A percentile compares a stretch with the other conserved stretches of the same genome.
phyloP scores from a whole-genome alignment of 2,797 vertebrate species.

The Hybognathus amarus region DNA sequence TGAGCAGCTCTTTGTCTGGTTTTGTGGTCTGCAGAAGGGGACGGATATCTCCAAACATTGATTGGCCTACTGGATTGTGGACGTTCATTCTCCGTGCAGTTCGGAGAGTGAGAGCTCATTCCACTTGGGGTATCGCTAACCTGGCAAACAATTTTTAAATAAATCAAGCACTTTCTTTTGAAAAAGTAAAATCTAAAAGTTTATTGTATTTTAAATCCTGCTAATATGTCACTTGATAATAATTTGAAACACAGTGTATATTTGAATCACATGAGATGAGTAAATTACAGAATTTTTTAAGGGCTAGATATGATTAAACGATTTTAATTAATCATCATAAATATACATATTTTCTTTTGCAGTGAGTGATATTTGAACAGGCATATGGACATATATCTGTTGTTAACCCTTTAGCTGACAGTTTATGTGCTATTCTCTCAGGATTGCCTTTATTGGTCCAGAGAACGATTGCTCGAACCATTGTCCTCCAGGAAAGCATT shows the following conservation, averaged over 20 bases:
- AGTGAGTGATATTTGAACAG: background rate
- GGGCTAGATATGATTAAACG: background rate
- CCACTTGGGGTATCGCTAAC: too few species aligned
- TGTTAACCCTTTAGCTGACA: background rate
- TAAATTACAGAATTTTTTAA: background rate
- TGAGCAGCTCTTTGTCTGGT: too few species aligned
- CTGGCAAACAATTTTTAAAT: background rate
- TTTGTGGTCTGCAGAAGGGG: too few species aligned
- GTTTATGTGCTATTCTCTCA: conserved; percentile 60
- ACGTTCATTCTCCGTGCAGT: too few species aligned
- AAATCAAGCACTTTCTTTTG: background rate
- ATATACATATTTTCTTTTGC: background rate
- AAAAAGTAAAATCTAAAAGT: background rate
- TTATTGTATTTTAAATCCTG: background rate
- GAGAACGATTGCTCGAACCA: conserved; percentile 94
- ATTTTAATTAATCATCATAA: background rate
- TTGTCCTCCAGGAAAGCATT: conserved; percentile 93
- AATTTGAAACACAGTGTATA: background rate
- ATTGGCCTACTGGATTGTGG: too few species aligned
- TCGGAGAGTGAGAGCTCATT: too few species aligned
- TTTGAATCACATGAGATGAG: background rate
- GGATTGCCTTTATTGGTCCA: conserved; percentile 94
- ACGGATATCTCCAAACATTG: too few species aligned
- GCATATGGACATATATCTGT: background rate
- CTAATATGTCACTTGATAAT: background rate